Percentiles rank a stretch among this genome's conserved stretches.
These are phyloP conservation scores for Epizoanthus illoricatus DNA, from an alignment of 92 coral and sea anemone species.

Conservation along the genomic window DNA sequence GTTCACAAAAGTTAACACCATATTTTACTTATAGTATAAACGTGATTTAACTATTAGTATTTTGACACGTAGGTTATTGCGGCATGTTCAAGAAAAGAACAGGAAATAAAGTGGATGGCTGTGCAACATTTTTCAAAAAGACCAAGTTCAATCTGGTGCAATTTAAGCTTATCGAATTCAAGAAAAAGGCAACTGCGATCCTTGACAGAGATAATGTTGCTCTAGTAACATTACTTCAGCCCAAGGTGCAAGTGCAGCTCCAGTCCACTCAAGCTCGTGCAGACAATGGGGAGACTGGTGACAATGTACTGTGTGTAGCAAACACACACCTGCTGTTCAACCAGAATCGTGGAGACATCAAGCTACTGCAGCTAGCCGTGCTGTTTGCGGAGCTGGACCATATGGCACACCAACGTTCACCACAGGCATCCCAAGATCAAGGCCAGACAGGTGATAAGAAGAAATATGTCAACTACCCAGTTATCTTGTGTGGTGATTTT, in stretches of 20 bases:
- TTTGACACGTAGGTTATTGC: slow-evolving; percentile 59
- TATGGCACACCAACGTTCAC: slow-evolving; percentile 40
- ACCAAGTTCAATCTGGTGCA: slow-evolving; percentile 70
- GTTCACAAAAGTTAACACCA: neutral
- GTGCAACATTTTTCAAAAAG: slow-evolving; percentile 83
- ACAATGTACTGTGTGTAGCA: slow-evolving; percentile 66
- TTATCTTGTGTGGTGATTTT: slow-evolving; percentile 88
- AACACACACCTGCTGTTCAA: slow-evolving; percentile 94
- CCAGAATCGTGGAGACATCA: slow-evolving; percentile 91
- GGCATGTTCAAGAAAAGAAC: slow-evolving; percentile 88
- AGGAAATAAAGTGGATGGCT: slow-evolving; percentile 89
- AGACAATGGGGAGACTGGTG: slow-evolving; percentile 31
- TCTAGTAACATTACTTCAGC: slow-evolving; percentile 61
- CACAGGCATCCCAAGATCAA: slow-evolving; percentile 15
- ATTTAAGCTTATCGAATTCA: slow-evolving; percentile 57
- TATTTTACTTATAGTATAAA: neutral
- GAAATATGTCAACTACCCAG: slow-evolving; percentile 51
- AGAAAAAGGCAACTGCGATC: slow-evolving; percentile 58
- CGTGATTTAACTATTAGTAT: neutral
- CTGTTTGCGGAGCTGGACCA: slow-evolving; percentile 85
- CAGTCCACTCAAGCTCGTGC: slow-evolving; percentile 16
- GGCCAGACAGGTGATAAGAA: neutral
- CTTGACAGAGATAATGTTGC: slow-evolving; percentile 94
- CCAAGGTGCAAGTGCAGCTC: slow-evolving; percentile 33
- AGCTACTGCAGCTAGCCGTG: slow-evolving; percentile 80